Percentiles rank a stretch among this genome's conserved stretches.
Evolutionary conservation across 2,113 vertebrate species (phyloP).

Genomic region (Ariopsis seemanni): DNA sequence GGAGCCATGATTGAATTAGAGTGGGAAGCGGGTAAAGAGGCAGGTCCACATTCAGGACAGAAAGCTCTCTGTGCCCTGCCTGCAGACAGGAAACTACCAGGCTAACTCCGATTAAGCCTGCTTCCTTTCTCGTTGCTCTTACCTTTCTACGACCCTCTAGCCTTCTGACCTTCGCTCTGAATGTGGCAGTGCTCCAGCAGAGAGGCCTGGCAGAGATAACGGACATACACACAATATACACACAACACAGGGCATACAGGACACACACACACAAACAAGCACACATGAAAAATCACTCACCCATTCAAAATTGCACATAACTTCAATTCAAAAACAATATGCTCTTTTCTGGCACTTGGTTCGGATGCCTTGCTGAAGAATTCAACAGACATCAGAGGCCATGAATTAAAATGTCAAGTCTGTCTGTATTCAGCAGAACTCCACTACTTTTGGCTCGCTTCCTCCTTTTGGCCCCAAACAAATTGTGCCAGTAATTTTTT

Average conservation of each 20-base stretch:
- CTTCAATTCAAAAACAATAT: slow-evolving; percentile 72
- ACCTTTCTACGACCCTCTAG: slow-evolving; percentile 68
- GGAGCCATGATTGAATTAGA: slow-evolving; percentile 72
- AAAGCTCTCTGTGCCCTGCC: slow-evolving; percentile 72
- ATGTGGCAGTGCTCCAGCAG: slow-evolving; percentile 59
- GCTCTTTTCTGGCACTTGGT: slow-evolving; percentile 65
- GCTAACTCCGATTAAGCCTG: slow-evolving; percentile 74
- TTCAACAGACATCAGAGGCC: slow-evolving; percentile 70
- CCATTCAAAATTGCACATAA: slow-evolving; percentile 58
- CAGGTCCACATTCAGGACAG: slow-evolving; percentile 62
- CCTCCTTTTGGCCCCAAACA: slow-evolving; percentile 54
- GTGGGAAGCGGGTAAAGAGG: slow-evolving; percentile 53
- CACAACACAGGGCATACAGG: slow-evolving; percentile 32
- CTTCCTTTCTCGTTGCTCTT: slow-evolving; percentile 70
- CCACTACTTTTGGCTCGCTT: slow-evolving; percentile 31
- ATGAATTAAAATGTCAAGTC: slow-evolving; percentile 68
- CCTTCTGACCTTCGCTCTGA: slow-evolving; percentile 60
- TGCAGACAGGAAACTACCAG: slow-evolving; percentile 77
- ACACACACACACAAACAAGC: slow-evolving; percentile 53
- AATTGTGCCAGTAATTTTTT: slow-evolving; percentile 73
- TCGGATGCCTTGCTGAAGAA: slow-evolving; percentile 67
- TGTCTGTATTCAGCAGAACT: slow-evolving; percentile 59
- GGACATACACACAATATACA: slow-evolving; percentile 52
- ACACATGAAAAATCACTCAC: slow-evolving; percentile 28
- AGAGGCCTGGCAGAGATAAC: slow-evolving; percentile 39